Evolutionary conservation across 2,888 invertebrate genomes (phyloP), one percentile per base, ranked within the genome.

Genomic region (Lutraria lutraria): DNA sequence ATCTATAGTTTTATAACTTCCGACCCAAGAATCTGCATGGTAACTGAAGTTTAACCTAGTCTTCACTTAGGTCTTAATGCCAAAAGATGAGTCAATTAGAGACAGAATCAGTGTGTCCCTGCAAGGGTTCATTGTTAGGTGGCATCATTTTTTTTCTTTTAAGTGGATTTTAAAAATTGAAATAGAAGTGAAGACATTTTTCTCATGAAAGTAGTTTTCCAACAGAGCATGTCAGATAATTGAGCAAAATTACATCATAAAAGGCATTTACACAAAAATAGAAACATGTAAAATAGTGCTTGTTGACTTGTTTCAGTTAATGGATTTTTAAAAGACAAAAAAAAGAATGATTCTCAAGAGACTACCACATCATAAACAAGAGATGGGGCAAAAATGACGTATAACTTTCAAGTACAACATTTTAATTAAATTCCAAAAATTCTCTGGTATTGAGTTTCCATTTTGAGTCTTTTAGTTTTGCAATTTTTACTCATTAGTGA

Each of bases 381-480:
- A 76, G 21, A 31, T 34, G 76, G 31, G 31, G 16, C 34, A 34
- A 31, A 16, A 34, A 76, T 31, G 34, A 34, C 76, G 31, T 76
- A 76, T 76, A 29, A 31, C 76, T 34, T 34, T 34, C 31, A 76
- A 76, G 31, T 76, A 34, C 34, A 76, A 34, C 31, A 15, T 76
- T 76, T 25, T 76, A 76, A 76, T 76, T 76, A 76, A 76, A 76
- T 34, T 76, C 29, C 76, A 76, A 76, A 76, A 76, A 76, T 76
- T 31, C 76, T 19, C 12, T n/a, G 25, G 76, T 16, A 31, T 76
- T 31, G 76, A 19, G 34, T 76, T 76, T 31, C 76, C 29, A 19
- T 2, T 31, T 76, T 31, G 31, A 76, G 76, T 76, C 76, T 6
- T 34, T 34, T 34, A 25, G 31, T 16, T 76, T 76, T 25, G 34